Evolutionary conservation across 1,140 invertebrate genomes (phyloP), one percentile per base, ranked within the genome.

Genomic region (Aphelinus certus): DNA sequence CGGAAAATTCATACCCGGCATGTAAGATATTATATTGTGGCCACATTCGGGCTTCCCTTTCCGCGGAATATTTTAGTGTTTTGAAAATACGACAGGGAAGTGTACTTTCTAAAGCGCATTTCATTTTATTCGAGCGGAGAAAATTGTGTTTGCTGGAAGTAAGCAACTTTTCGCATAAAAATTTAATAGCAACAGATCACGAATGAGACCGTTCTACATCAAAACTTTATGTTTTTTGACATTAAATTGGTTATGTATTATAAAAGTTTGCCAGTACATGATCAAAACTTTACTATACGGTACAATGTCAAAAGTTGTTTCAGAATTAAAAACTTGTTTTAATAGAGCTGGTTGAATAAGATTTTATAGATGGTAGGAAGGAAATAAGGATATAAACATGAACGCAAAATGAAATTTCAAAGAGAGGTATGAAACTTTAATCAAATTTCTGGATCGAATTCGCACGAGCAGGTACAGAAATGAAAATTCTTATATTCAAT

Each of bases 221-320:
- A 76, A 76, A 76, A 76, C 75, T 76, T 76, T 76, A 76, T 76
- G 75, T 76, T 76, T 72, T 72, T 76, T 61, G 75, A 72, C 75
- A 76, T 76, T 76, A 76, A 76, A 76, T 76, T 76, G 75, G 75
- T 76, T 68, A 76, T 76, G 75, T 76, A 76, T 76, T 71, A 68
- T 76, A 76, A 76, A 76, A 76, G 63, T 76, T 76, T 76, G 65
- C 60, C 64, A 61, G 69, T 68, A 56, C 42, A 69, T 71, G 67
- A 76, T 76, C 75, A 76, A 76, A 76, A 76, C 68, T 76, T 76
- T 68, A 63, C 69, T 56, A 60, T 47, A 71, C 69, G 5, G 47
- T 73, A 69, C 72, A 76, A 73, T 73, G 75, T 64, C 70, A 73
- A 64, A 72, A 76, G 70, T 76, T 76, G 75, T 73, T 76, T 76